These are phyloP conservation scores for Callocephalon fimbriatum DNA, from an alignment of 2,113 vertebrate genomes.

Conservation along the genomic window DNA sequence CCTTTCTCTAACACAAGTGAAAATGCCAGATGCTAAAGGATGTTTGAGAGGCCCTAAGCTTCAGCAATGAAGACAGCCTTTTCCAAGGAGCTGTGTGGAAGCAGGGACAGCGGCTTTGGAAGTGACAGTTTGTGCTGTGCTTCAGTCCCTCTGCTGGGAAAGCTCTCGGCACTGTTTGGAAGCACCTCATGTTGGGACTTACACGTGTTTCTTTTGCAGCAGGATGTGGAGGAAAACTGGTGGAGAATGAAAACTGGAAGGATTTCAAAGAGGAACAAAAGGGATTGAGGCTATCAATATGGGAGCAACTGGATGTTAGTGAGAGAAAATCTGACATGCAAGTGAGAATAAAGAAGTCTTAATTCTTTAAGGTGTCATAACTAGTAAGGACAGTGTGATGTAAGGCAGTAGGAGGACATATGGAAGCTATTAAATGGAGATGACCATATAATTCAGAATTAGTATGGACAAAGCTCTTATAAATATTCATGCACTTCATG, in stretches of 20 bases:
- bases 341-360: neutral
- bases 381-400: neutral
- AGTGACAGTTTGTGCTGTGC: neutral
- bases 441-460: neutral
- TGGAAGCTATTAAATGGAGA: neutral
- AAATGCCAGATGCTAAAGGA: neutral
- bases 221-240: neutral
- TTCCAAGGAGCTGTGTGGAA: neutral
- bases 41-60: neutral
- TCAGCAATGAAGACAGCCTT: neutral
- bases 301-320: rapidly evolving
- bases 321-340: neutral
- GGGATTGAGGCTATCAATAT: neutral
- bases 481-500: neutral
- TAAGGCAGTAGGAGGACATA: neutral
- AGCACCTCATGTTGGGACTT: neutral
- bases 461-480: neutral
- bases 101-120: neutral
- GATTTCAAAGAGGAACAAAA: neutral
- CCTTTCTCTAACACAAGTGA: neutral
- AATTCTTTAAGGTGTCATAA: neutral
- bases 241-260: neutral
- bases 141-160: neutral
- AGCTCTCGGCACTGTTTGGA: rapidly evolving
- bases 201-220: rapidly evolving